Conservation (phyloP, 2,797 vertebrate species). For the Buceros bicornis region DNA sequence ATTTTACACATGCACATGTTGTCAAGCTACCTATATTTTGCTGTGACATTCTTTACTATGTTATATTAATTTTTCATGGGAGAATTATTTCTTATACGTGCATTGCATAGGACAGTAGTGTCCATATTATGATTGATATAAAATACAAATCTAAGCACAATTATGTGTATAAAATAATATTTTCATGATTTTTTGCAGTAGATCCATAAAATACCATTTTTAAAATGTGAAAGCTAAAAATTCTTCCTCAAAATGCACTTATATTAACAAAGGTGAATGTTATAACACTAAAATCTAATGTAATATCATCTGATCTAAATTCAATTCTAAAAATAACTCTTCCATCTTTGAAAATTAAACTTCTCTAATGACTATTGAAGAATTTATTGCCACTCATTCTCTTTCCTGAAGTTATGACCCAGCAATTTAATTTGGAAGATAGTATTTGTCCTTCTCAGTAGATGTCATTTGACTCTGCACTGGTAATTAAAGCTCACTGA, state of each 20-base stretch:
- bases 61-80: neutral
- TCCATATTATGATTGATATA: neutral
- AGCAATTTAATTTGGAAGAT: neutral
- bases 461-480: neutral
- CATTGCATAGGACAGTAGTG: neutral
- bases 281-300: neutral
- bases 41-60: neutral
- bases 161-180: neutral
- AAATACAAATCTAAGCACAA: neutral
- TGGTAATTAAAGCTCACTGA: neutral
- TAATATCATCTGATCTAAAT: neutral
- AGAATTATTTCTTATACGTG: neutral
- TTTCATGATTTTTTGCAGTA: neutral
- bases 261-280: neutral
- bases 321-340: constrained; percentile 6
- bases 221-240: neutral
- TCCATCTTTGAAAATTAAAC: neutral
- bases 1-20: neutral
- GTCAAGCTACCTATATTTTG: neutral
- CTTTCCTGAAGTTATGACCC: neutral
- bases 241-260: neutral
- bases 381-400: neutral
- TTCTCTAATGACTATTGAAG: neutral
- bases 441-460: neutral
- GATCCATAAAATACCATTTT: neutral